A percentile compares a stretch with the other conserved stretches of the same genome.
Evolutionary conservation across 2,888 invertebrate species (phyloP).

Genomic region (Tholera decimalis): DNA sequence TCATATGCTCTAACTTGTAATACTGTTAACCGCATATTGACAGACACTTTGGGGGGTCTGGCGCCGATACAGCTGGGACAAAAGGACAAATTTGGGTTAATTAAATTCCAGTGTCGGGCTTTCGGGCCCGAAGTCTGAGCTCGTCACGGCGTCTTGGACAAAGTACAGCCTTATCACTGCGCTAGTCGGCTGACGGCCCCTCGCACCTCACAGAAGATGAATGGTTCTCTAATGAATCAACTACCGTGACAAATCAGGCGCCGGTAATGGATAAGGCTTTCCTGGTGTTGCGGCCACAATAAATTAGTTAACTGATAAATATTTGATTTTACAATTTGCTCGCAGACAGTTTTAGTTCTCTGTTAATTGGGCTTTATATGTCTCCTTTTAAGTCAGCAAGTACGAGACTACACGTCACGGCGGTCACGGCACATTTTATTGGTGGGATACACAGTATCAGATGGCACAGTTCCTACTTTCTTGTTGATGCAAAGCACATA

Average conservation of each 20-base stretch:
- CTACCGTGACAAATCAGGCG: constrained; percentile 87
- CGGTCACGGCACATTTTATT: no score
- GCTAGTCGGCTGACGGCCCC: constrained; percentile 74
- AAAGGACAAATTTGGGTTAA: constrained; percentile 87
- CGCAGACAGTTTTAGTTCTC: constrained; percentile 27
- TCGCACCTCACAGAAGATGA: constrained; percentile 82
- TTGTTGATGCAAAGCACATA: no score
- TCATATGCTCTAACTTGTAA: constrained; percentile 57
- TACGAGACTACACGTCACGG: no score
- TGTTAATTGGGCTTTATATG: constrained; percentile 8
- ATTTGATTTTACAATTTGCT: constrained; percentile 70
- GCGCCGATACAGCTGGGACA: constrained; percentile 74
- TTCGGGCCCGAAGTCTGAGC: constrained; percentile 77
- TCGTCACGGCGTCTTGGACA: constrained; percentile 84
- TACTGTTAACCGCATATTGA: constrained; percentile 73
- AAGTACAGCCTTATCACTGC: constrained; percentile 84
- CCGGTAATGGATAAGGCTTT: constrained; percentile 85
- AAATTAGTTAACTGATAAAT: constrained; percentile 78
- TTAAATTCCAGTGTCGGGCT: constrained; percentile 86
- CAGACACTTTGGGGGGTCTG: constrained; percentile 74
- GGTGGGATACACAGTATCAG: no score
- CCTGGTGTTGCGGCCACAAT: constrained; percentile 82
- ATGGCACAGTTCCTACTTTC: no score
- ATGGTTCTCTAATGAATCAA: constrained; percentile 87
- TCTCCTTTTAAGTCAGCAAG: no score